A percentile compares a stretch with the other conserved stretches of the same genome.
These are phyloP conservation scores for Otis tarda DNA, from an alignment of 2,113 vertebrate species.

Conservation along the genomic window DNA sequence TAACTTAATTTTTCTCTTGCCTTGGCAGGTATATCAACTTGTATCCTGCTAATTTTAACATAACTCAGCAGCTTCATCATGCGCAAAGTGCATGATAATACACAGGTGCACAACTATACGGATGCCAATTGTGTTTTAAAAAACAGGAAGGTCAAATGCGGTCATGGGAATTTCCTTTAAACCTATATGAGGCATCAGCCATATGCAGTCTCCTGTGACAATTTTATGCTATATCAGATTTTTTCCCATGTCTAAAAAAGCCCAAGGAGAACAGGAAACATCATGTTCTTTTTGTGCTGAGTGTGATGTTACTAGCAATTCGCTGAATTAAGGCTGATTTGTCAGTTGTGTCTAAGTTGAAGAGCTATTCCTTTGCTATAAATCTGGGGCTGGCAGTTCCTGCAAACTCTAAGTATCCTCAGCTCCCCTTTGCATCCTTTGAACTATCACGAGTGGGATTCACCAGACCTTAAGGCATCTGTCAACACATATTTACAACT, in stretches of 20 bases:
- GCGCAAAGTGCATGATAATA: background rate
- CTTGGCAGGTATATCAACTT: background rate
- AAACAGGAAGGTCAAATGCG: conserved; percentile 22
- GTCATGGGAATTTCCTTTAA: conserved; percentile 50
- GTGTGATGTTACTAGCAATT: conserved; percentile 39
- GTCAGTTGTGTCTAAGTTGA: conserved; percentile 24
- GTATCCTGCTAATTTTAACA: background rate
- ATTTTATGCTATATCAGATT: conserved; percentile 31
- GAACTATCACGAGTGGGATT: conserved; percentile 31
- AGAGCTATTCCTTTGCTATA: conserved; percentile 30
- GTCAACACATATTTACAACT: conserved; percentile 33
- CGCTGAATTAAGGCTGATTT: conserved; percentile 43
- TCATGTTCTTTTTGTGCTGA: conserved; percentile 48
- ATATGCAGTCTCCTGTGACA: conserved; percentile 19
- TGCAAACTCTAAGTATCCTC: conserved; percentile 27
- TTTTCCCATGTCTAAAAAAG: conserved; percentile 48
- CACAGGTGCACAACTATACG: background rate
- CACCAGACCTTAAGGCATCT: conserved; percentile 45
- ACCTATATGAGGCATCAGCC: conserved; percentile 24
- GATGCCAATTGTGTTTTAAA: background rate
- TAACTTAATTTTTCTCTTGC: background rate
- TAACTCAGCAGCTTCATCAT: background rate
- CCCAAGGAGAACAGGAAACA: conserved; percentile 17
- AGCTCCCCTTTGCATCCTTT: conserved; percentile 24
- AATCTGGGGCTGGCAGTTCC: conserved; percentile 24